These are phyloP conservation scores for Clitarchus hookeri DNA, from an alignment of 2,888 invertebrate species.

Conservation along the genomic window DNA sequence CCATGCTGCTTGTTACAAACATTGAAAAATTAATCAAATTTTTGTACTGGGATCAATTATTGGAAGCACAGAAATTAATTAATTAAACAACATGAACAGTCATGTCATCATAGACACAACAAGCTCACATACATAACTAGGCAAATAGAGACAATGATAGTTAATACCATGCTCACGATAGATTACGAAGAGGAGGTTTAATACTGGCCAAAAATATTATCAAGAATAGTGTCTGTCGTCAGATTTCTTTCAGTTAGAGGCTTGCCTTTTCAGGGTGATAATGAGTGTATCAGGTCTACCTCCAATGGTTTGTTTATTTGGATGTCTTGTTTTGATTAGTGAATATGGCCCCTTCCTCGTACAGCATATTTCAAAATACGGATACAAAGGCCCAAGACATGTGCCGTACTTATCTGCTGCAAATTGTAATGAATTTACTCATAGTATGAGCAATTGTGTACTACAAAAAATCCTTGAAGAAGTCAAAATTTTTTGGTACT, in stretches of 20 bases:
- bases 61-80: background rate
- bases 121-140: slow-evolving; percentile 16
- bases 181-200: background rate
- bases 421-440: background rate
- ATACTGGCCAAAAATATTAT: background rate
- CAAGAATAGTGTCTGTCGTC: slow-evolving; percentile 4
- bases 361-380: background rate
- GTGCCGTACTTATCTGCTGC: background rate
- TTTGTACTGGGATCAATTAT: background rate
- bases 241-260: background rate
- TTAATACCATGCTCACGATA: background rate
- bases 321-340: background rate
- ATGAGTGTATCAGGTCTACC: background rate
- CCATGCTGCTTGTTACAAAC: slow-evolving; percentile 10
- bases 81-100: background rate
- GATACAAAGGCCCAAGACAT: background rate
- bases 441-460: background rate
- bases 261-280: background rate
- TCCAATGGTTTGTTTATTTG: background rate
- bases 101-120: background rate
- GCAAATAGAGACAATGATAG: background rate
- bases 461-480: background rate
- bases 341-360: background rate
- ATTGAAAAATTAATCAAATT: background rate
- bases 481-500: background rate